Base-by-base conservation (phyloP, 2,113 vertebrate species). In the Leuciscus idus region DNA sequence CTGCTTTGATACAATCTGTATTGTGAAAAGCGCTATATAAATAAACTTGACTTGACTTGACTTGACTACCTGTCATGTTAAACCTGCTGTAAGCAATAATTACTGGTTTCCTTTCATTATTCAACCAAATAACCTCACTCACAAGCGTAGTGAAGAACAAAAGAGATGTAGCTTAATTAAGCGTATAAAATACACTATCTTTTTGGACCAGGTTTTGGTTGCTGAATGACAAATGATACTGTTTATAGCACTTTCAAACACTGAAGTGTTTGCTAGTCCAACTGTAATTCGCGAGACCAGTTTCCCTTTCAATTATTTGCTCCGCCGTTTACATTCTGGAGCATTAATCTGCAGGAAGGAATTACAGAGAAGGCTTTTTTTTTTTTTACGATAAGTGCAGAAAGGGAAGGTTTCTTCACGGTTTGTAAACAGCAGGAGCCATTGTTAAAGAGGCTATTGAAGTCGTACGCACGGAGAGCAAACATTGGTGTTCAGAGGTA, bases 391-490 rank as follows among this genome's bases (percentile, higher is more conserved):
- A 83, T 55, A 73, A 59, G 30, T 83, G 30, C 12, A 26, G 64
- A 73, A 83, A 59, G 21, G 7, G 48, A n/a, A 43, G 30, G 55
- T 55, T 81, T 39, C 6, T 64, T 83, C 72, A 83, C 21, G 70
- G 80, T 83, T 66, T 83, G 72, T 87, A 83, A 83, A 87, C 85
- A 77, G 80, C 72, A 79, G 15, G 30, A 62, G 48, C 11, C 68
- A 76, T 83, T 81, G 39, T 73, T 82, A 62, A n/a, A 72, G 23
- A 75, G 78, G 17, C 66, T 48, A 17, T 81, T 76, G 72, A 76
- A 64, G 59, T 64, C 36, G n/a, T 77, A 78, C 61, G 33, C 84
- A 85, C 26, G 84, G 19, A 72, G 23, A 9, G 59, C 23, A 66
- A 77, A 55, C 80, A 55, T 9, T 46, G 8, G 21, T 76, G 50